Conservation (phyloP, 1,140 invertebrate genomes). For the Papilio helenus region DNA sequence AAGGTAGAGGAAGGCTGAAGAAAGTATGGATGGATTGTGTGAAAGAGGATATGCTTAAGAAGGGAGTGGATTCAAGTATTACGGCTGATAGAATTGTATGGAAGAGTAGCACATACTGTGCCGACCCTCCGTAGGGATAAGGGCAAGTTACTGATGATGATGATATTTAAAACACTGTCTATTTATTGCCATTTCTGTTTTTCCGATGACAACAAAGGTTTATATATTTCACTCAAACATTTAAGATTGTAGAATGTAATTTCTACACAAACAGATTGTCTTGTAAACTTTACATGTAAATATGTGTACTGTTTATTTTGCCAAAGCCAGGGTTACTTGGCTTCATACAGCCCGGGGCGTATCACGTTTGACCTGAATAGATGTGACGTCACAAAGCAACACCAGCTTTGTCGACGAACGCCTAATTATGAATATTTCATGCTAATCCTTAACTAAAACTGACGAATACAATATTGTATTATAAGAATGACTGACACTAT, state of each 20-base stretch:
- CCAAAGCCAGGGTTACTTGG: neutral
- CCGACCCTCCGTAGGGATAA: no score
- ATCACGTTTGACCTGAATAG: conserved; percentile 16
- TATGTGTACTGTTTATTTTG: neutral
- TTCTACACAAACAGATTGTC: neutral
- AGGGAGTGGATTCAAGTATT: no score
- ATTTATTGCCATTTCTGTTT: no score
- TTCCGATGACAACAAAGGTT: no score
- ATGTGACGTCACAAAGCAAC: conserved; percentile 13
- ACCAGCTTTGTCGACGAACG: neutral
- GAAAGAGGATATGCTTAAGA: no score
- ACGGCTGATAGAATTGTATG: no score
- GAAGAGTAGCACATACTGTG: no score
- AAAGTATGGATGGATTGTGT: no score
- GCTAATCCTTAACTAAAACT: conserved; percentile 10
- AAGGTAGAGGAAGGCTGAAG: no score
- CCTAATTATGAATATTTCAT: conserved; percentile 9
- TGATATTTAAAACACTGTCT: neutral
- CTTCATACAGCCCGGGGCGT: conserved; percentile 5
- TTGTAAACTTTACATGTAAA: neutral
- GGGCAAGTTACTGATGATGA: no score
- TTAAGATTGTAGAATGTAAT: neutral
- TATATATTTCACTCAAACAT: neutral
- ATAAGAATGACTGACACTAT: neutral
- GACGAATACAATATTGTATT: neutral